Conservation (phyloP, 2,797 vertebrate species). For the Brotula barbata region DNA sequence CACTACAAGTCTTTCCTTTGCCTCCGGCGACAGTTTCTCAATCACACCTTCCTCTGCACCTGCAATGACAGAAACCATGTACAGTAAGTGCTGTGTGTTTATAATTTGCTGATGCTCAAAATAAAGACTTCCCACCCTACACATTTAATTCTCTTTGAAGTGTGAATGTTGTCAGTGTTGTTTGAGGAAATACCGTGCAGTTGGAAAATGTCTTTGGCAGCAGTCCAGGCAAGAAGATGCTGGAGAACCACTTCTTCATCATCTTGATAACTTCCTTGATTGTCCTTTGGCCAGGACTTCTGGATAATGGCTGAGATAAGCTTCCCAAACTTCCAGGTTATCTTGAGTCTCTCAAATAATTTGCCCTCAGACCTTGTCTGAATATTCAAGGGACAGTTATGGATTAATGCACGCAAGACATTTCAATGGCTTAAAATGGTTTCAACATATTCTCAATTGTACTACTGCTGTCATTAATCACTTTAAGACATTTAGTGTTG, state of each 20-base stretch:
- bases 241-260: constrained; percentile 74
- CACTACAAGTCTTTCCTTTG: constrained; percentile 70
- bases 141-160: neutral
- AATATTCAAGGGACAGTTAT: constrained; percentile 5
- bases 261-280: constrained; percentile 8
- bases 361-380: constrained; percentile 69
- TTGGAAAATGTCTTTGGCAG: constrained; percentile 81
- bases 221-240: constrained; percentile 85
- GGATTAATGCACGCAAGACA: neutral
- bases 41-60: constrained; percentile 74
- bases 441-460: too few relatives aligned
- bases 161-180: neutral
- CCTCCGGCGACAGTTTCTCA: constrained; percentile 75
- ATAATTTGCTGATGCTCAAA: neutral
- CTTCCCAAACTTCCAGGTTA: constrained; percentile 79
- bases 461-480: too few relatives aligned
- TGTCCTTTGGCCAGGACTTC: constrained; percentile 87
- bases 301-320: constrained; percentile 86
- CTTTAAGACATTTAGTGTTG: too few relatives aligned
- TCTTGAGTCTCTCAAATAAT: constrained; percentile 54
- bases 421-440: too few relatives aligned
- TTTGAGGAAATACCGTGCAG: constrained; percentile 75
- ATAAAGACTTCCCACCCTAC: neutral
- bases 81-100: too few relatives aligned
- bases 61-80: constrained; percentile 53